A percentile compares a stretch with the other conserved stretches of the same genome.
These are phyloP conservation scores for Nasalis larvatus DNA, from an alignment of 2,113 vertebrate species.

Conservation along the genomic window DNA sequence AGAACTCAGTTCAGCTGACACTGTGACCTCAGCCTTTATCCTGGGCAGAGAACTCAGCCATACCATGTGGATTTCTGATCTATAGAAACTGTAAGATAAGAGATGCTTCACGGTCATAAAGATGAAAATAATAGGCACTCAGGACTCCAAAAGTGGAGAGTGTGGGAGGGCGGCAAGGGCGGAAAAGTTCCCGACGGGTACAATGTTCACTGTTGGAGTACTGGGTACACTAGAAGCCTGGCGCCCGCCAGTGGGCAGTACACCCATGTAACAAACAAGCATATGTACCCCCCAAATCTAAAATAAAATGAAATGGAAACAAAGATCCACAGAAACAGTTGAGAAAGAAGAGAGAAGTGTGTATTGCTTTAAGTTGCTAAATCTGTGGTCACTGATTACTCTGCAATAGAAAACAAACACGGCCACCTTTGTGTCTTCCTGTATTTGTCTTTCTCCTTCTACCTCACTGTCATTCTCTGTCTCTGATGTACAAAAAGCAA, in stretches of 20 bases:
- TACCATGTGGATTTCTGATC: not conserved
- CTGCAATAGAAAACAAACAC: rapidly evolving
- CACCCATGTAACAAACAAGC: too few relatives aligned
- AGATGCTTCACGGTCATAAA: not conserved
- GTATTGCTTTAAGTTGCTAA: not conserved
- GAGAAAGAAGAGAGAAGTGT: not conserved
- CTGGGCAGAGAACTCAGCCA: not conserved
- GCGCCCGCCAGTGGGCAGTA: too few relatives aligned
- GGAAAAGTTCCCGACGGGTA: too few relatives aligned
- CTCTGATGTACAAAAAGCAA: not conserved
- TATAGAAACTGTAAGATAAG: not conserved
- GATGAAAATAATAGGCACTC: too few relatives aligned
- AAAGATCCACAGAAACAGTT: not conserved
- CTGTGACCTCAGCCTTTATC: too few relatives aligned
- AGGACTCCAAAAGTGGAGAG: too few relatives aligned
- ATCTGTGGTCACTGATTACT: not conserved
- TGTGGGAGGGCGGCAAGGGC: too few relatives aligned
- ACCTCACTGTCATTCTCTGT: not conserved
- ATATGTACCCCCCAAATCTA: too few relatives aligned
- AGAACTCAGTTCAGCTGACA: not conserved
- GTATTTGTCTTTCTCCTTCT: not conserved
- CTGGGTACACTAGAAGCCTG: too few relatives aligned
- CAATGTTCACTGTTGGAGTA: too few relatives aligned
- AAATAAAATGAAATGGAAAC: too few relatives aligned
- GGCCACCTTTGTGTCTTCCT: not conserved